Conservation (phyloP, 2,888 invertebrate genomes). For the Tetragnatha montana region DNA sequence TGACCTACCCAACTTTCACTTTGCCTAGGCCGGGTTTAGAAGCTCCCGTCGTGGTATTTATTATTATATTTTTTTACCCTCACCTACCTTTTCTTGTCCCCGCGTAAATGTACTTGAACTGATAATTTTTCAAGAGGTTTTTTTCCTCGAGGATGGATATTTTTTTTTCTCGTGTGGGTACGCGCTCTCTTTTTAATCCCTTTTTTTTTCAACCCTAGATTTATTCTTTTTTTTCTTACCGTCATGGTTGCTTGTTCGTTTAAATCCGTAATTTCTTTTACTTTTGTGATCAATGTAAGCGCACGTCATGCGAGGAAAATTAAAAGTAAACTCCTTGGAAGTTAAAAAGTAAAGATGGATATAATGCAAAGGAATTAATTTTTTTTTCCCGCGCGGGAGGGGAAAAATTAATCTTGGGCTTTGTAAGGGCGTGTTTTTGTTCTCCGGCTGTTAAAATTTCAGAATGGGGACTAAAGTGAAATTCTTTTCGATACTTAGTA, state of each 20-base stretch:
- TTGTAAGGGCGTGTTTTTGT: not conserved
- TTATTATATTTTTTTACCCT: conserved; percentile 15
- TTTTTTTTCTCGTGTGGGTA: not conserved
- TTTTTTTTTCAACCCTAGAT: not conserved
- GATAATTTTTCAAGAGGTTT: conserved; percentile 28
- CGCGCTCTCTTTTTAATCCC: not conserved
- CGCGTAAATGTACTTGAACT: conserved; percentile 33
- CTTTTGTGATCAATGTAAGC: conserved; percentile 7
- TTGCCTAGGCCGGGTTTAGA: not conserved
- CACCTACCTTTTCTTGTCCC: not conserved
- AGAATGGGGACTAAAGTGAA: not conserved
- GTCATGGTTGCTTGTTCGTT: not conserved
- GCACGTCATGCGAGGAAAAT: conserved; percentile 12
- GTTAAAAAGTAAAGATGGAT: not conserved
- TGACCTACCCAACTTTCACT: not conserved
- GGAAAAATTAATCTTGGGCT: not conserved
- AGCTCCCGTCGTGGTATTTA: conserved; percentile 5
- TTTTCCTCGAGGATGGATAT: conserved; percentile 8
- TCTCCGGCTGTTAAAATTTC: not conserved
- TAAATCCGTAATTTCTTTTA: not conserved
- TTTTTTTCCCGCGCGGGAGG: not conserved
- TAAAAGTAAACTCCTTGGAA: conserved; percentile 2
- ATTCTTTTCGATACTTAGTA: not conserved
- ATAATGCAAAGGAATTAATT: not conserved
- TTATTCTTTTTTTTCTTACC: not conserved